Evolutionary conservation across 2,113 vertebrate genomes (phyloP).

Genomic region (Canis aureus): DNA sequence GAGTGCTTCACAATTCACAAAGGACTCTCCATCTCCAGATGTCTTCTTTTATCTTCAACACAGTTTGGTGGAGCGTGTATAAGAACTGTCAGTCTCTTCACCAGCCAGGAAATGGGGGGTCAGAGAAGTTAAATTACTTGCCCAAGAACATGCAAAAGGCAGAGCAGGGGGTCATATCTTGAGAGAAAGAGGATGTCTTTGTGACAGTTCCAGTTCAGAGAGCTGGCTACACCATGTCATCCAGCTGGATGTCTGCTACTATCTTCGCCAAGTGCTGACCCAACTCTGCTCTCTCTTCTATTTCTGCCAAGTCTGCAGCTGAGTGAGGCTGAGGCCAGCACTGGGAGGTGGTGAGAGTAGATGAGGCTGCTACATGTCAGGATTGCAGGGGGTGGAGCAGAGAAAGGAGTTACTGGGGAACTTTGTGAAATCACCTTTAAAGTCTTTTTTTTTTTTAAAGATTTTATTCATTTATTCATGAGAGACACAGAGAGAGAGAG

Average conservation of each 20-base stretch:
- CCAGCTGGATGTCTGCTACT: background rate
- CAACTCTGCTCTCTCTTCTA: background rate
- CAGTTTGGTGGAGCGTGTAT: background rate
- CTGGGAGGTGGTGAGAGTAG: background rate
- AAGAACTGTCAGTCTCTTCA: background rate
- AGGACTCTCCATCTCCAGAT: background rate
- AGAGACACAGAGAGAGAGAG: too few species aligned
- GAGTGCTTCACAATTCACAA: background rate
- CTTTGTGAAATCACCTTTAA: background rate
- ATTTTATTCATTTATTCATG: too few species aligned
- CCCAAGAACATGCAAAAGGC: background rate
- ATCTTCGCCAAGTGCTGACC: background rate
- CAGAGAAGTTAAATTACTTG: background rate
- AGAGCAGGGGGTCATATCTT: background rate
- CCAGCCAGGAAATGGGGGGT: background rate
- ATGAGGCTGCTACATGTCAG: background rate
- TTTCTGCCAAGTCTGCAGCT: too few species aligned
- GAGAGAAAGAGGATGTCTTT: background rate
- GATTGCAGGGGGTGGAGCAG: background rate
- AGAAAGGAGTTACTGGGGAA: background rate
- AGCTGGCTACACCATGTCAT: background rate
- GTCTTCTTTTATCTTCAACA: background rate
- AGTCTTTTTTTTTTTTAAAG: background rate
- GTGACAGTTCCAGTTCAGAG: background rate
- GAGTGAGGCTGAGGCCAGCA: background rate